Percentiles rank a stretch among this genome's conserved stretches.
Conservation (phyloP, 2,888 invertebrate species). For the Eupithecia tripunctaria region DNA sequence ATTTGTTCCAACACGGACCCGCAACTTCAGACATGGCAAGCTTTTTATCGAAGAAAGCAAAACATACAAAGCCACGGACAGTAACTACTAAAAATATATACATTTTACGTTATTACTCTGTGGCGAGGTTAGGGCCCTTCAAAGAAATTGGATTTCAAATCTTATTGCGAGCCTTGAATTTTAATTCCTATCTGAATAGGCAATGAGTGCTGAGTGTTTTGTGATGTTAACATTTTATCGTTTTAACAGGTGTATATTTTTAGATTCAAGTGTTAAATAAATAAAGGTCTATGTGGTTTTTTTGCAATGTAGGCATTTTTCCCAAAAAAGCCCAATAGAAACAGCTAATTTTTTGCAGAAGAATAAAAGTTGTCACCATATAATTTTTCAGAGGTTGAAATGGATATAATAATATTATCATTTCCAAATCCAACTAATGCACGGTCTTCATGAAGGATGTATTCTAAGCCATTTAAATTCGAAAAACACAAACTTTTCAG, state of each 20-base stretch:
- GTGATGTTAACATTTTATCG: conserved; percentile 17
- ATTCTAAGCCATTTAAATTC: too few species aligned
- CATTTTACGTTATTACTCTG: conserved; percentile 17
- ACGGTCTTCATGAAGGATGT: too few species aligned
- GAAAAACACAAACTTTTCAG: too few species aligned
- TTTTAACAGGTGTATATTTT: conserved; percentile 6
- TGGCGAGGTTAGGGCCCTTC: conserved; percentile 25
- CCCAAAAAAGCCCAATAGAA: too few species aligned
- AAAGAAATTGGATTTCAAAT: conserved; percentile 33
- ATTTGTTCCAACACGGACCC: background rate
- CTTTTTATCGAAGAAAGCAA: background rate
- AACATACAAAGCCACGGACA: background rate
- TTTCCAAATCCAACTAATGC: too few species aligned
- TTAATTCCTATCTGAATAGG: conserved; percentile 31
- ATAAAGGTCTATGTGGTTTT: too few species aligned
- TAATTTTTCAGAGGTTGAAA: too few species aligned
- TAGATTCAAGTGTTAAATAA: background rate
- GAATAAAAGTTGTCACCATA: too few species aligned
- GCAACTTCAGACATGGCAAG: background rate
- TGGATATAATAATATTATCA: too few species aligned
- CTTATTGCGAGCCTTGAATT: conserved; percentile 35
- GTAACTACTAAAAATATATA: background rate
- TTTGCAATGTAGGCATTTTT: too few species aligned
- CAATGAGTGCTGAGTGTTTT: conserved; percentile 28
- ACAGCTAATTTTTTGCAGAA: too few species aligned